phyloP scores from a whole-genome alignment of 1,140 invertebrate genomes.

The Artemia franciscana region DNA sequence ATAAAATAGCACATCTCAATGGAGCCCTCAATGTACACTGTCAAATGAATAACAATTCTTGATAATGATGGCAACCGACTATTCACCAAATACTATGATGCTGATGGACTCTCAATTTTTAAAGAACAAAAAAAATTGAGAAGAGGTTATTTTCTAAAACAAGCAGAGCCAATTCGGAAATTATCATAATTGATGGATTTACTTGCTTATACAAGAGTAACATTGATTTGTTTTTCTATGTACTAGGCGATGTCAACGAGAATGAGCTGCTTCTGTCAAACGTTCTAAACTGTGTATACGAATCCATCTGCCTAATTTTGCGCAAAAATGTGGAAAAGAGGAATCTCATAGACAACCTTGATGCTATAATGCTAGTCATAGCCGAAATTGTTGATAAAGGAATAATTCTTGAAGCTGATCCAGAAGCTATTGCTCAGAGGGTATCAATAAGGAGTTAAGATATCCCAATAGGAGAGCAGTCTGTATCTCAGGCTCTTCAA shows the following conservation, averaged over 20 bases:
- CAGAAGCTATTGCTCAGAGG: constrained; percentile 65
- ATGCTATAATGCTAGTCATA: constrained; percentile 81
- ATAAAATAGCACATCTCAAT: too few species aligned
- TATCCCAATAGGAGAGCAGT: constrained; percentile 90
- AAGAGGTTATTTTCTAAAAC: constrained; percentile 96
- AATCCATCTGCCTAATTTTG: constrained; percentile 79
- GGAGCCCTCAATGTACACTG: constrained; percentile 66
- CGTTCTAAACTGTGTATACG: constrained; percentile 83
- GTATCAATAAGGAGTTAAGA: constrained; percentile 90
- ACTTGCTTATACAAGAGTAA: constrained; percentile 94
- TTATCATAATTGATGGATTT: constrained; percentile 92
- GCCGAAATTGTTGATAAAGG: constrained; percentile 98
- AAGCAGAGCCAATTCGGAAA: constrained; percentile 78
- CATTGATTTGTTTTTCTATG: constrained; percentile 96
- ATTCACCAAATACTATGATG: constrained; percentile 90
- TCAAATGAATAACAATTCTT: constrained; percentile 90
- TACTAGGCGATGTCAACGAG: constrained; percentile 86
- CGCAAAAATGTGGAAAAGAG: constrained; percentile 89
- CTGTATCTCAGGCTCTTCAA: constrained; percentile 87
- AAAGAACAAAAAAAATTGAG: constrained; percentile 90
- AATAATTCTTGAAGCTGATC: constrained; percentile 85
- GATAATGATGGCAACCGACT: constrained; percentile 95
- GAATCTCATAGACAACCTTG: constrained; percentile 71
- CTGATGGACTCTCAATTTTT: constrained; percentile 56
- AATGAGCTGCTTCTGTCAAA: constrained; percentile 92